Evolutionary conservation across 2,888 invertebrate genomes (phyloP).

Genomic region (Podotricha telesiphe): DNA sequence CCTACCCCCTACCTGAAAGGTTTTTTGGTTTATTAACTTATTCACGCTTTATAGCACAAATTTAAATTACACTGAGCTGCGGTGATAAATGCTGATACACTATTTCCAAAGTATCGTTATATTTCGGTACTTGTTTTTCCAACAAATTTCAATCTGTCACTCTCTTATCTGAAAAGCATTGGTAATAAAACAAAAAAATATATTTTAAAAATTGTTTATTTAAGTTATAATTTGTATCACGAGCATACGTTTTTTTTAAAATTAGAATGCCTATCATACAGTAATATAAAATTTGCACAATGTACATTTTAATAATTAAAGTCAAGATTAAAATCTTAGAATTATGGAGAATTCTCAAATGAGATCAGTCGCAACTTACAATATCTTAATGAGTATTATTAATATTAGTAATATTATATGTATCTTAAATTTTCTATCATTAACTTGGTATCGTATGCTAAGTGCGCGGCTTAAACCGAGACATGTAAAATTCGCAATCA

Average conservation of each 20-base stretch:
- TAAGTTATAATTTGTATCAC: conserved; percentile 18
- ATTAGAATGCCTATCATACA: background rate
- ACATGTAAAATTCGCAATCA: conserved; percentile 97
- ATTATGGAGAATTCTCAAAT: conserved; percentile 56
- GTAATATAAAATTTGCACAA: conserved; percentile 16
- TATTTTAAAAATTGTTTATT: conserved; percentile 42
- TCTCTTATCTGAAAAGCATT: too few species aligned
- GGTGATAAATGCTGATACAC: too few species aligned
- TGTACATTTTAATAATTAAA: conserved; percentile 1
- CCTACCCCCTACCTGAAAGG: too few species aligned
- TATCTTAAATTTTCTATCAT: conserved; percentile 13
- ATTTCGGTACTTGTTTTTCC: too few species aligned
- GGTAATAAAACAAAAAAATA: conserved; percentile 32
- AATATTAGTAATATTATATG: conserved; percentile 6
- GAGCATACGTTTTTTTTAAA: conserved; percentile 9
- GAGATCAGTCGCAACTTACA: conserved; percentile 65
- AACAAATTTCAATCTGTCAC: too few species aligned
- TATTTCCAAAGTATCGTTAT: too few species aligned
- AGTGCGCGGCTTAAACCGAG: conserved; percentile 88
- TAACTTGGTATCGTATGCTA: conserved; percentile 53
- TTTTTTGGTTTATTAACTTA: too few species aligned
- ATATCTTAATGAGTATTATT: conserved; percentile 35
- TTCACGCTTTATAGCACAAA: too few species aligned
- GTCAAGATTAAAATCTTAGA: conserved; percentile 10
- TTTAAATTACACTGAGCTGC: too few species aligned